phyloP scores from a whole-genome alignment of 2,113 vertebrate genomes.

The Thalassoma bifasciatum region DNA sequence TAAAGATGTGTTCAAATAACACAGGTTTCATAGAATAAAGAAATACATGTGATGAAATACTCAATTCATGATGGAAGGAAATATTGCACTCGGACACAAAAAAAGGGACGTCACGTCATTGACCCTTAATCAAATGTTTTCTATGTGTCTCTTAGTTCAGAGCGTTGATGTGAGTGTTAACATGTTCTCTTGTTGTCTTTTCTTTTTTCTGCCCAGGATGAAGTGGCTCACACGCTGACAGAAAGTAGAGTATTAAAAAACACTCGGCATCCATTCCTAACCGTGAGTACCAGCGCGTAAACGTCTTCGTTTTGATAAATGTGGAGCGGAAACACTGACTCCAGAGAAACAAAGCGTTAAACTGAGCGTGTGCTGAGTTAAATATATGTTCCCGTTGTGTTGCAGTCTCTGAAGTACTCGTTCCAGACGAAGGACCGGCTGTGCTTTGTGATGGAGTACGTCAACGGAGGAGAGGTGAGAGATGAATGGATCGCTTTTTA shows the following conservation, averaged over 20 bases:
- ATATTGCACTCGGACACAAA: too few species aligned
- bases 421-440: constrained; percentile 98
- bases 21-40: too few species aligned
- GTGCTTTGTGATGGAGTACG: constrained; percentile 99
- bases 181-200: constrained; percentile 1
- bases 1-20: too few species aligned
- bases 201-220: constrained; percentile 83
- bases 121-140: too few species aligned
- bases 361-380: background rate
- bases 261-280: constrained; percentile 96
- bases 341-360: background rate
- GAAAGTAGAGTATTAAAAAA: constrained; percentile 97
- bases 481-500: background rate
- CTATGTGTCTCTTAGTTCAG: too few species aligned
- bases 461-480: constrained; percentile 97
- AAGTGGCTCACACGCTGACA: constrained; percentile 97
- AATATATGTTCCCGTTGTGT: constrained; percentile 59
- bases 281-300: constrained; percentile 84
- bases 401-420: constrained; percentile 97
- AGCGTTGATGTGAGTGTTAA: too few species aligned
- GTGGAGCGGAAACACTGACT: too few species aligned
- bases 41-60: too few species aligned
- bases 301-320: too few species aligned
- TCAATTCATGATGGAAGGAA: too few species aligned
- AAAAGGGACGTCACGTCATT: too few species aligned